Conservation (phyloP, 2,888 invertebrate species). For the Euplexia lucipara region DNA sequence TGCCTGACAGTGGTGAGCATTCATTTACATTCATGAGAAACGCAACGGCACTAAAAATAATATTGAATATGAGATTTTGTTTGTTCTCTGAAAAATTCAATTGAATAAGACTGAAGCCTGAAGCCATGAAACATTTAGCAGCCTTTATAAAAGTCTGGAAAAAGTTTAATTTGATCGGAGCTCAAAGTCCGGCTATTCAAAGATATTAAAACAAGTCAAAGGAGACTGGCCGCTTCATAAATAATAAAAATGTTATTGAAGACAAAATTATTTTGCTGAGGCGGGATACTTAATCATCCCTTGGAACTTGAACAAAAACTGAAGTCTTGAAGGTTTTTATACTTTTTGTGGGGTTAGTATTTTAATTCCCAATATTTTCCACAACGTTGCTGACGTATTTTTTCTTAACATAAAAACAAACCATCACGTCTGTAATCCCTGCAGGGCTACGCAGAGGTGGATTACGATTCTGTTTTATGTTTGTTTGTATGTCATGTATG, state of each 20-base stretch:
- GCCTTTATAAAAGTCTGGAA: constrained; percentile 27
- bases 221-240: constrained; percentile 53
- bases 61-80: constrained; percentile 4
- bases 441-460: too few relatives aligned
- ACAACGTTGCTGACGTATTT: not conserved
- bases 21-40: constrained; percentile 8
- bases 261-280: constrained; percentile 46
- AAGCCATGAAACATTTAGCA: constrained; percentile 43
- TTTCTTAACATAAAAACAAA: too few relatives aligned
- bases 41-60: not conserved
- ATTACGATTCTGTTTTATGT: too few relatives aligned
- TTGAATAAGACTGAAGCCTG: constrained; percentile 32
- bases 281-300: constrained; percentile 53
- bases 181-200: constrained; percentile 50
- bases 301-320: constrained; percentile 46
- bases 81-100: constrained; percentile 24
- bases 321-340: constrained; percentile 29
- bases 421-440: too few relatives aligned
- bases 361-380: constrained; percentile 33
- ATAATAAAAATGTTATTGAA: constrained; percentile 61
- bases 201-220: constrained; percentile 60
- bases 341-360: constrained; percentile 19
- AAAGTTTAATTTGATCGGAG: constrained; percentile 52
- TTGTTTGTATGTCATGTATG: too few relatives aligned
- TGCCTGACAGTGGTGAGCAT: not conserved